These are phyloP conservation scores for Chaenogobius annularis DNA, from an alignment of 2,113 vertebrate genomes.

Conservation along the genomic window DNA sequence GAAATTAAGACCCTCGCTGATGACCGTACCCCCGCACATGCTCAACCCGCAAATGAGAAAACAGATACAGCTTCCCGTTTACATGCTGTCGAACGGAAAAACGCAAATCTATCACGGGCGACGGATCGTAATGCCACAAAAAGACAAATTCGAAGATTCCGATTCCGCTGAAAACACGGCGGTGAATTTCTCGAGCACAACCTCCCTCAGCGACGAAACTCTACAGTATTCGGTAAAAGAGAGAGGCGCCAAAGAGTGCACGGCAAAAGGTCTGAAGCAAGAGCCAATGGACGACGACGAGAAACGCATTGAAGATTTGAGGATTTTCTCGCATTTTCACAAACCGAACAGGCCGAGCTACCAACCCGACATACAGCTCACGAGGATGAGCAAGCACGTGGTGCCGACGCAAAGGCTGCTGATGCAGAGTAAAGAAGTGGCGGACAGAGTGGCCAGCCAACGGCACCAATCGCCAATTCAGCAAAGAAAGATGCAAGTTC, in stretches of 20 bases:
- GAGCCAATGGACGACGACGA: constrained; percentile 51
- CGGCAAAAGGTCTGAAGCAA: constrained; percentile 60
- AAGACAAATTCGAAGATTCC: constrained; percentile 83
- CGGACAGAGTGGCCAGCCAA: constrained; percentile 71
- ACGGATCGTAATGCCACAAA: constrained; percentile 74
- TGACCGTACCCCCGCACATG: constrained; percentile 79
- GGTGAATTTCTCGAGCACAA: constrained; percentile 88
- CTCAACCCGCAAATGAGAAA: constrained; percentile 81
- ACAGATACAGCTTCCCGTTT: constrained; percentile 84
- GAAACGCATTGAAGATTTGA: constrained; percentile 68
- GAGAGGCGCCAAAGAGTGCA: constrained; percentile 69
- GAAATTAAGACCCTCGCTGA: constrained; percentile 85
- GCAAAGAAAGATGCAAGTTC: constrained; percentile 62
- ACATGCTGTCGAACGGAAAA: constrained; percentile 86
- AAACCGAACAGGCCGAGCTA: constrained; percentile 67
- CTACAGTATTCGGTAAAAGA: constrained; percentile 81
- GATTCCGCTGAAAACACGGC: constrained; percentile 91
- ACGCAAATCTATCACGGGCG: constrained; percentile 73
- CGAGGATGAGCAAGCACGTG: constrained; percentile 64
- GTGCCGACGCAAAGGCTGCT: constrained; percentile 73
- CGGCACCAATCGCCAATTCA: constrained; percentile 73
- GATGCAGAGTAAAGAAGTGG: constrained; percentile 78
- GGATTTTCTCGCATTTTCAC: constrained; percentile 79
- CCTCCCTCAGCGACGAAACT: constrained; percentile 91
- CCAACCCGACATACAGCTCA: constrained; percentile 60